These are phyloP conservation scores for Nomia melanderi DNA, from an alignment of 1,140 invertebrate species.

Conservation along the genomic window DNA sequence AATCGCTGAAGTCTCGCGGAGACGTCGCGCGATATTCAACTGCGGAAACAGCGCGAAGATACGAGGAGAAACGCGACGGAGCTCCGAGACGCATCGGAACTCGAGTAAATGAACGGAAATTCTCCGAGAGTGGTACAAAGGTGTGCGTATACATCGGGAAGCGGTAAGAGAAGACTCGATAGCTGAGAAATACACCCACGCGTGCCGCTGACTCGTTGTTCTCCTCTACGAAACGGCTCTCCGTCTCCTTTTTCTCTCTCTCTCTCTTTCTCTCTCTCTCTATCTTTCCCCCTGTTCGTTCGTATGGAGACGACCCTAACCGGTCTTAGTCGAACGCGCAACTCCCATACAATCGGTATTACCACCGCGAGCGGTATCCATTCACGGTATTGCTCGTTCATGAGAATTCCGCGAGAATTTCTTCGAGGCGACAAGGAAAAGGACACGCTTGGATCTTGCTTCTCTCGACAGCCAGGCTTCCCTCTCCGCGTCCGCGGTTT, in stretches of 20 bases:
- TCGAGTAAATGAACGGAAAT: conserved; percentile 4
- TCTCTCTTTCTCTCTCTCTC: neutral
- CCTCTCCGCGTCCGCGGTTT: no score
- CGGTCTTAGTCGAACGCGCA: conserved; percentile 59
- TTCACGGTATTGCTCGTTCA: conserved; percentile 65
- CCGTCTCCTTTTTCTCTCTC: neutral
- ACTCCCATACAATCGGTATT: conserved; percentile 57
- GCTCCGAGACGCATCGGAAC: neutral
- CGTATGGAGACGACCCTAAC: conserved; percentile 60
- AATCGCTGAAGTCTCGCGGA: no score
- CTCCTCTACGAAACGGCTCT: conserved; percentile 23
- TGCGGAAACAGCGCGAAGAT: neutral
- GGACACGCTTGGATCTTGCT: neutral
- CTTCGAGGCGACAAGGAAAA: conserved; percentile 40
- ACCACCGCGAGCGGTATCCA: conserved; percentile 59
- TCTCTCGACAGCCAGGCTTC: conserved; percentile 17
- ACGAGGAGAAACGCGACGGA: neutral
- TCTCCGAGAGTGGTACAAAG: conserved; percentile 6
- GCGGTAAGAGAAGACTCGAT: conserved; percentile 56
- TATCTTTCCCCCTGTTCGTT: conserved; percentile 4
- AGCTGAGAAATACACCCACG: conserved; percentile 65
- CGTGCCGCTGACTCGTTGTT: conserved; percentile 58
- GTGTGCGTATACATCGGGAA: conserved; percentile 29
- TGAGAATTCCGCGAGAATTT: conserved; percentile 58
- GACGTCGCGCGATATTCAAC: neutral